Evolutionary conservation across 1,140 invertebrate species (phyloP), one percentile per base, ranked within the genome.

Genomic region (Diplogasteroides magnus): DNA sequence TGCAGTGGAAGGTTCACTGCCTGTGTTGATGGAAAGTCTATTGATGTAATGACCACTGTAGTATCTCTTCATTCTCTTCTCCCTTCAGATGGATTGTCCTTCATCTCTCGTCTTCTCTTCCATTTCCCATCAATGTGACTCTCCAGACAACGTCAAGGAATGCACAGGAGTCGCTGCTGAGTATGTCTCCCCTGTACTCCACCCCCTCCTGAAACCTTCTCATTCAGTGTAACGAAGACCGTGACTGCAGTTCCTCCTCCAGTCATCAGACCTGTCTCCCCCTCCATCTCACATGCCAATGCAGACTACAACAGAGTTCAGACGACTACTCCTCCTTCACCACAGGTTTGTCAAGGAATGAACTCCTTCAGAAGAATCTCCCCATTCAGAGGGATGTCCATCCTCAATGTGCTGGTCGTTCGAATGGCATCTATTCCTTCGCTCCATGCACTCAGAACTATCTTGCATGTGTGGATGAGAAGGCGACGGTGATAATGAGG

Each of bases 361-460:
- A n/a, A 56, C 23, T 56, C 15, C 55, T 56, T 19, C 15, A 56
- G 55, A 56, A 23, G 23, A 56, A 19, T 19, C 63, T 19, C 23
- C 64, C 56, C 14, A 61, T 11, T 11, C n/a, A 67, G 31, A 23
- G 13, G 23, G n/a, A 25, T 57, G 15, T 48, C 25, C 19, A 31
- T 29, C 58, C 31, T 56, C n/a, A 11, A 23, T 68, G 66, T 56
- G 14, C 19, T 29, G 66, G 58, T 14, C 61, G 58, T 26, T 26
- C 60, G 3, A 56, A 68, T 56, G 66, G 66, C 3, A 14, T 67
- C 66, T 68, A 68, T 26, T 13, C 61, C 6, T 23, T 68, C 28
- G n/a, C 57, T 26, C 57, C 56, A 15, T 68, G 66, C 66, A 26
- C 14, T 25, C 14, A 23, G 23, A 19, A 66, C 25, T 68, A 68